Evolutionary conservation across 2,888 invertebrate genomes (phyloP).

Genomic region (Pachymerium ferrugineum): DNA sequence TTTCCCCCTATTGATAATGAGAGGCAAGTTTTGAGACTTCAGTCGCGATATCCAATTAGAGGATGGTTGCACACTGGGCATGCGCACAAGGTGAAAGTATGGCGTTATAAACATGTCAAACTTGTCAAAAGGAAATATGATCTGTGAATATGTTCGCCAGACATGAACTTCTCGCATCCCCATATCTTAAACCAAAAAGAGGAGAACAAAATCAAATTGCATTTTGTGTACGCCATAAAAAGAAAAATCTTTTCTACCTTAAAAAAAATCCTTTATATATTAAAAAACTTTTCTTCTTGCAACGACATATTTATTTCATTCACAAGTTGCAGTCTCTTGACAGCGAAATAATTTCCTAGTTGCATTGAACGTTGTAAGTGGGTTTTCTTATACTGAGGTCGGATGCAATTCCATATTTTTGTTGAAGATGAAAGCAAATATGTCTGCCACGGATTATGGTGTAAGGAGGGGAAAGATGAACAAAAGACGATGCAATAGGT

Average conservation of each 20-base stretch:
- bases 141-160: constrained; percentile 18
- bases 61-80: constrained; percentile 7
- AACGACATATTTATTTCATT: too few species aligned
- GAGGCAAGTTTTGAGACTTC: not conserved
- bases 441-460: constrained; percentile 10
- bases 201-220: constrained; percentile 13
- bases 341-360: too few species aligned
- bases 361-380: too few species aligned
- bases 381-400: not conserved
- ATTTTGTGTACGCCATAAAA: not conserved
- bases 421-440: constrained; percentile 15
- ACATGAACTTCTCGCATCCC: not conserved
- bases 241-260: not conserved
- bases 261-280: not conserved
- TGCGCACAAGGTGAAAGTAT: constrained; percentile 18
- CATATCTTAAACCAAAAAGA: not conserved
- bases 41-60: constrained; percentile 12
- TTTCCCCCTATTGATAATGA: not conserved
- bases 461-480: constrained; percentile 7
- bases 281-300: too few species aligned
- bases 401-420: constrained; percentile 18
- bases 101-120: constrained; percentile 21
- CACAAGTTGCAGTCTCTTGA: too few species aligned
- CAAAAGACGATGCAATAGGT: constrained; percentile 12
- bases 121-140: constrained; percentile 21